Base-by-base conservation (phyloP, 2,797 vertebrate species). In the Anas bahamensis region DNA sequence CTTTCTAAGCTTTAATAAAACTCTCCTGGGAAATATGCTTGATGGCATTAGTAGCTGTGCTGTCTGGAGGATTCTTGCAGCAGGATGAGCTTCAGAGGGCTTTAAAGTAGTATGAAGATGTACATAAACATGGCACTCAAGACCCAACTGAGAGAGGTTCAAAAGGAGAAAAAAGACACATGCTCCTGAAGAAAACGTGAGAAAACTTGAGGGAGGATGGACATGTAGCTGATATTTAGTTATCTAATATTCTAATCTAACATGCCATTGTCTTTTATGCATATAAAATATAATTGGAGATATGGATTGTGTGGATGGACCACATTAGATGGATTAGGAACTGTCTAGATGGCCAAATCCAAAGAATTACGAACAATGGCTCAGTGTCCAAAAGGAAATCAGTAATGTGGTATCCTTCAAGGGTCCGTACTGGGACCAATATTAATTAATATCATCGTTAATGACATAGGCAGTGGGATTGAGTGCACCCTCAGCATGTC, bases 251-350 rank as follows among this genome's bases (percentile, higher is more conserved):
- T 13, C 46, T 48, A 48, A 48, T 23, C 22, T 48, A 23, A 23
- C 3, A 21, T 18, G 7, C 9, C 39, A 7, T 15, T 31, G 14
- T 64, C 39, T 42, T 31, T 42, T 42, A 52, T 52, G 24, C 50
- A 26, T 52, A 37, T 7, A 37, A 35, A 35, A 39, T 61, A 61
- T 61, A 61, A 37, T 8, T 61, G 8, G 28, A 74, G 14, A 50
- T 2, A 56, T 0, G 0, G 16, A 64, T 76, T 57, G 71, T n/a
- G 26, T 35, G 14, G 17, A 50, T 6, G 5, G 41, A 18, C 39
- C 29, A 24, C 28, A 21, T 41, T 52, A 14, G 7, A 42, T 10
- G 9, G 23, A 28, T 17, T 53, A 84, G 12, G 11, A 35, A 68
- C 4, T 19, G 22, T 37, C 18, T 48, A 29, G 23, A 69, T 7